These are phyloP conservation scores for Corythornis vintsioides DNA, from an alignment of 2,113 vertebrate genomes.

Conservation along the genomic window DNA sequence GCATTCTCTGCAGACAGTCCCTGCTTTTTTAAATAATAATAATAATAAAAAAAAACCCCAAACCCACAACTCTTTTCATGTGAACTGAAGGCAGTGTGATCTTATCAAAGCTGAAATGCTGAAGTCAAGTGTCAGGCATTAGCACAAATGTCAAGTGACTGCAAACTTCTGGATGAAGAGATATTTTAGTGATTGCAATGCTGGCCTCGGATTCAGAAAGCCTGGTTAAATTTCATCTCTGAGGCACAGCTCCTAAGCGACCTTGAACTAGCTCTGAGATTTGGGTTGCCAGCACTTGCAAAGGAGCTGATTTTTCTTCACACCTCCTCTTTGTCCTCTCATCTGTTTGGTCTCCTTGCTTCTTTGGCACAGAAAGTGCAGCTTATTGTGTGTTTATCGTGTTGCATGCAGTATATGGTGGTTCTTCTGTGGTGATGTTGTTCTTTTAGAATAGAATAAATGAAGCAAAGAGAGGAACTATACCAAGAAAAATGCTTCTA, in stretches of 20 bases:
- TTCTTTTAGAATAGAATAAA: background rate
- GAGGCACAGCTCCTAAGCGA: background rate
- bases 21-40: background rate
- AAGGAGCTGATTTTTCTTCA: background rate
- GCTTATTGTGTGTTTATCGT: background rate
- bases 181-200: background rate
- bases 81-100: background rate
- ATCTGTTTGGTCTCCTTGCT: background rate
- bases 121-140: conserved; percentile 41
- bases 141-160: conserved; percentile 59
- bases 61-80: background rate
- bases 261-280: background rate
- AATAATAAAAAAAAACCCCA: too few relatives aligned
- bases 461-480: background rate
- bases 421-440: background rate
- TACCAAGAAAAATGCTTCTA: background rate
- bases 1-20: background rate
- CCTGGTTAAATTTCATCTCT: background rate
- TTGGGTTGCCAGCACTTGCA: background rate
- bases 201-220: background rate
- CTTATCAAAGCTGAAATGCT: conserved; percentile 40
- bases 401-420: background rate
- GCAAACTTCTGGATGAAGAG: conserved; percentile 27
- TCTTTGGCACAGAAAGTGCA: background rate
- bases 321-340: background rate